Conservation (phyloP, 2,797 vertebrate species). For the Poliocrania exsul region DNA sequence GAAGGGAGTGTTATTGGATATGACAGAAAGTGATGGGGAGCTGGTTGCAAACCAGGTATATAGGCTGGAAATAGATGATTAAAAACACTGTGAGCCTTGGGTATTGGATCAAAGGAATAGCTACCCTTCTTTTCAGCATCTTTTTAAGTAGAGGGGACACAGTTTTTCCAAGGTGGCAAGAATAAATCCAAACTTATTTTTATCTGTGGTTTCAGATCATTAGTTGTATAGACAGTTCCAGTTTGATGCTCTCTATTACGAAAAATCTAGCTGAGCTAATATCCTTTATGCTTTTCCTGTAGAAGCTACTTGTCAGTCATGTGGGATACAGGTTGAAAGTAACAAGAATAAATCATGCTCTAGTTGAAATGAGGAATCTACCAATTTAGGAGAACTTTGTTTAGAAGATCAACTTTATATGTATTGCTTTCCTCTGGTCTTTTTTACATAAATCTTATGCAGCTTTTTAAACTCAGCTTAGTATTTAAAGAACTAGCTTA, state of each 20-base stretch:
- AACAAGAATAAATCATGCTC: not conserved
- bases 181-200: not conserved
- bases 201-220: not conserved
- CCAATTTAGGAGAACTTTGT: not conserved
- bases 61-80: not conserved
- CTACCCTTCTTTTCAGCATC: not conserved
- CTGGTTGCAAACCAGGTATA: constrained; percentile 21
- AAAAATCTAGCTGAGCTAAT: not conserved
- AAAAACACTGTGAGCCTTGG: not conserved
- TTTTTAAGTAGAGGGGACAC: not conserved
- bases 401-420: fast-evolving
- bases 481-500: not conserved
- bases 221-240: not conserved
- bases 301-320: not conserved
- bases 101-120: not conserved
- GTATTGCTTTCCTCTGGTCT: not conserved
- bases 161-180: not conserved
- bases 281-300: not conserved
- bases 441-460: not conserved
- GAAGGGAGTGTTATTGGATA: not conserved
- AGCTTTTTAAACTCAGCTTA: not conserved
- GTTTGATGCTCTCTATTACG: not conserved
- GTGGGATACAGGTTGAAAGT: not conserved
- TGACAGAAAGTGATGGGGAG: not conserved
- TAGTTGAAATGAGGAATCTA: not conserved